These are phyloP conservation scores for Sanderia malayensis DNA, from an alignment of 30 jellyfish, hydroid and myxozoan genomes.

Conservation along the genomic window DNA sequence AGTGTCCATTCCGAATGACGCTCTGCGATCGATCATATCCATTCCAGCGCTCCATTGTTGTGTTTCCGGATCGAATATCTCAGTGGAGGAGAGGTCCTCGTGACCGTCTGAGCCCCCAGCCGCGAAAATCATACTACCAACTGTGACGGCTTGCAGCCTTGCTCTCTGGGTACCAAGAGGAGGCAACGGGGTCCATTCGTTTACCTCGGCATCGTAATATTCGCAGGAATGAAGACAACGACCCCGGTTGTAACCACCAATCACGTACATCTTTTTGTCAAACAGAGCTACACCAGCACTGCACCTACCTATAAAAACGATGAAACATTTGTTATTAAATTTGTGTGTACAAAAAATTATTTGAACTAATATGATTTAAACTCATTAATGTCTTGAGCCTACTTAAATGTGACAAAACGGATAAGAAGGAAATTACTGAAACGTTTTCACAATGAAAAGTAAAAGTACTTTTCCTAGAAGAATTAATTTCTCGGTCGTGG, in stretches of 20 bases:
- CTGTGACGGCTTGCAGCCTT: conserved; percentile 50
- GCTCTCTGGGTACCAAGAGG: conserved; percentile 57
- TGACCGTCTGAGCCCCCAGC: conserved; percentile 84
- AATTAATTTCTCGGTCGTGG: no score
- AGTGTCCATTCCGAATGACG: conserved; percentile 60
- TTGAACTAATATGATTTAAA: no score
- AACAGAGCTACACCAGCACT: conserved; percentile 65
- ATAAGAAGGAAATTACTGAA: no score
- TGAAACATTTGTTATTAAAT: no score
- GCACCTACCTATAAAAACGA: conserved; percentile 51
- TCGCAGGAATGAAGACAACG: conserved; percentile 60
- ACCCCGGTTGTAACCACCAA: conserved; percentile 86
- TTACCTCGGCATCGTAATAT: conserved; percentile 65
- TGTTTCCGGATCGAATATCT: conserved; percentile 38
- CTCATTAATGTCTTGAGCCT: no score
- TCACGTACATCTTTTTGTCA: conserved; percentile 54
- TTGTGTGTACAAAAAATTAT: no score
- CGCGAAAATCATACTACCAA: conserved; percentile 37
- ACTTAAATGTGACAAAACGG: no score
- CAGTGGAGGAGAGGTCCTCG: conserved; percentile 52
- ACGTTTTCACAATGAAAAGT: no score
- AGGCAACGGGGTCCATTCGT: conserved; percentile 63
- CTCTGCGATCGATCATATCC: conserved; percentile 56
- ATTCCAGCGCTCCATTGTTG: conserved; percentile 40
- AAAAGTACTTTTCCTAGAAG: no score